Base-by-base conservation (phyloP, 2,888 invertebrate species). In the Caenorhabditis drosophilae region DNA sequence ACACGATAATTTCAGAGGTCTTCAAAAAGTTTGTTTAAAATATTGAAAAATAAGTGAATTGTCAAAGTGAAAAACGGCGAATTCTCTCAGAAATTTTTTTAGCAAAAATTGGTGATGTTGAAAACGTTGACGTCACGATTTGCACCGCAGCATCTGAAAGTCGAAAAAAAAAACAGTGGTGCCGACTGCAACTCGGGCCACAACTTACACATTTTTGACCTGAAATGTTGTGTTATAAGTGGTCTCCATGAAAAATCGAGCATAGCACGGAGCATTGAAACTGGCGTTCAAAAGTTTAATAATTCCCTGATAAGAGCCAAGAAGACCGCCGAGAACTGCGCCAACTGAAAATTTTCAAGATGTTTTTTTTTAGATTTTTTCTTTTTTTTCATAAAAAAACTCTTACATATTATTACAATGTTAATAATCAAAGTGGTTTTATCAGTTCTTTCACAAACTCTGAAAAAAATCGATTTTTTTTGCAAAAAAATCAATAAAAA, bases 221-320 rank as follows among this genome's bases (percentile, higher is more conserved):
- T 52, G 46, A 56, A 67, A 67, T 27, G 67, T 53, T 3, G 53
- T 49, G 27, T 48, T 61, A 22, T 57, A 61, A 20, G 51, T 61
- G 7, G 53, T 49, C 18, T 67, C 59, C 3, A 50, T 62, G 63
- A 70, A 73, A 2, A 63, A 47, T 27, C 75, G 48, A 18, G 74
- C 50, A 50, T 77, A 80, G 61, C 80, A 80, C 1, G 80, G 80
- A 3, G 70, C 67, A 20, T 68, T 70, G 66, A 80, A 78, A 22
- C 57, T 55, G 20, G 76, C 72, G 42, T 71, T 64, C 20, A 58
- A 46, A 23, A 81, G 26, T 35, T 77, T 77, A 27, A 64, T 25
- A 26, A 79, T 48, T 18, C 75, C 78, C 36, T 76, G 68, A 44
- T 73, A 70, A 2, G 80, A 78, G 35, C 79, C 76, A 22, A 78